Evolutionary conservation across 2,888 invertebrate genomes (phyloP).

Genomic region (Altica lythri): DNA sequence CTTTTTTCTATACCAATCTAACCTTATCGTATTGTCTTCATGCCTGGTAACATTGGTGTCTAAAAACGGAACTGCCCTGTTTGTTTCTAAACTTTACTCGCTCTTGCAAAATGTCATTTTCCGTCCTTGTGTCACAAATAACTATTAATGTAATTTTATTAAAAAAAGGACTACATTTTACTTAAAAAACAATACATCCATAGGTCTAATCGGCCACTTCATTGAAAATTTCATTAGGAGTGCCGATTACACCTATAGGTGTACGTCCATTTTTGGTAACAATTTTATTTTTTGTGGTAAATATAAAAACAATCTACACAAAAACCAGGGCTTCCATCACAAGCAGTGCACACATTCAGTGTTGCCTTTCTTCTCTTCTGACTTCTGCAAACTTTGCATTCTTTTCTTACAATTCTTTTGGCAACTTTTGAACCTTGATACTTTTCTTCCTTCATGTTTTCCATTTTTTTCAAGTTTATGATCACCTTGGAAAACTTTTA

Average conservation of each 20-base stretch:
- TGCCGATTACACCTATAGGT: background rate
- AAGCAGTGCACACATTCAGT: background rate
- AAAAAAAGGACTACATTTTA: too few species aligned
- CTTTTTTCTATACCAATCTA: too few species aligned
- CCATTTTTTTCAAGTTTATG: background rate
- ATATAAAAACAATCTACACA: background rate
- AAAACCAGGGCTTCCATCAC: background rate
- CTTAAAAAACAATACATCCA: too few species aligned
- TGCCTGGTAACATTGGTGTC: too few species aligned
- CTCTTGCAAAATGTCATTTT: too few species aligned
- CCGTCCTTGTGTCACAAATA: too few species aligned
- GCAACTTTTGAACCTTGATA: background rate
- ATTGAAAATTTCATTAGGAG: background rate
- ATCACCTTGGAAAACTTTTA: background rate
- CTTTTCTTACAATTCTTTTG: background rate
- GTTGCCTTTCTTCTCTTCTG: background rate
- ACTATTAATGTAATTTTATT: too few species aligned
- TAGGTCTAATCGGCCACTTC: too few species aligned
- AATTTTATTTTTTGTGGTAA: too few species aligned
- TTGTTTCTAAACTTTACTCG: too few species aligned
- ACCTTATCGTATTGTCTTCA: too few species aligned
- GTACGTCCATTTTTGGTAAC: background rate
- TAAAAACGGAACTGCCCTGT: too few species aligned
- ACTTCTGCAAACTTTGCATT: background rate
- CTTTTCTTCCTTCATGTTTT: background rate